Evolutionary conservation across 2,113 vertebrate species (phyloP), one percentile per base, ranked within the genome.

Genomic region (Micronycteris hirsuta): DNA sequence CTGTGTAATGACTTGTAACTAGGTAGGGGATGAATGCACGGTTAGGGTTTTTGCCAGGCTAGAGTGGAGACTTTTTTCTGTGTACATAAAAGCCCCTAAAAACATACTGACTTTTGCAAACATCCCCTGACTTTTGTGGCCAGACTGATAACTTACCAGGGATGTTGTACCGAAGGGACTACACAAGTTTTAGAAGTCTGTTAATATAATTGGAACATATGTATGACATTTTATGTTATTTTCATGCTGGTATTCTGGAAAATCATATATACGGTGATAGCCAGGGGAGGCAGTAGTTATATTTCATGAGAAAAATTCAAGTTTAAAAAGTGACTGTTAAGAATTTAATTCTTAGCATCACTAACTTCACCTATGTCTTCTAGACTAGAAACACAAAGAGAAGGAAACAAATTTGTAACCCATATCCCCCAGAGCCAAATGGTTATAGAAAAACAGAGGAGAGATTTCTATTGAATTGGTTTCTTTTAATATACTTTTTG

Each of bases 401-500:
- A 91, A 82, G 74, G 36, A 93, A 84, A 90, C 20, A 68, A 26
- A n/a, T 86, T 86, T 68, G 8, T 54, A 76, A 26, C 61, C 54
- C 14, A 33, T 73, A 20, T 19, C 47, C 24, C 24, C 74, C 28
- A 81, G 81, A 83, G 31, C 36, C 58, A 52, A 84, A 41, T 15
- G 49, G 82, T 76, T 56, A n/a, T 14, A 38, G 61, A 86, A 74
- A 91, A 76, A 26, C 52, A 86, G 68, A 91, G 28, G 24, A 70
- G 20, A 95, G 7, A 19, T 82, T 93, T 76, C 45, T 56, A 3
- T 70, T 92, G 88, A 80, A 94, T 68, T 97, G 86, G 36, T 83
- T 94, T 94, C 58, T 43, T 95, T 95, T 71, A 86, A 84, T 91
- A 52, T 52, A 43, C 17, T 20, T 77, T 67, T 95, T 88, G 24